phyloP scores from a whole-genome alignment of 1,140 invertebrate genomes.

The Theocolax elegans region DNA sequence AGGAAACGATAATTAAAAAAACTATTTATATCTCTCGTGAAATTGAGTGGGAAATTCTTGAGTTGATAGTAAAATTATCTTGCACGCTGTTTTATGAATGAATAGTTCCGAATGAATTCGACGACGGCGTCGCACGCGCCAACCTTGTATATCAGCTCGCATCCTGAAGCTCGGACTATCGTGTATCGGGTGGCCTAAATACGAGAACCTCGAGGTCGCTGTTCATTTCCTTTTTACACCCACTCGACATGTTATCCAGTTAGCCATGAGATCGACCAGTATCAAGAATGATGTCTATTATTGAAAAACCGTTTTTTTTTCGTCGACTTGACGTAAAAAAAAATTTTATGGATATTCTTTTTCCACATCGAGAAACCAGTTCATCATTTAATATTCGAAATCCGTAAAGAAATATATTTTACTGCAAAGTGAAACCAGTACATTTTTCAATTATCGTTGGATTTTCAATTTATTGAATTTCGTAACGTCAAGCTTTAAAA shows the following conservation, averaged over 20 bases:
- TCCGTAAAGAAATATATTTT: too few relatives aligned
- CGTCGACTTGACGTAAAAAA: not conserved
- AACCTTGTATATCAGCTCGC: slow-evolving; percentile 56
- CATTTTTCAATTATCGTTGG: too few relatives aligned
- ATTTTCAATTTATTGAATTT: too few relatives aligned
- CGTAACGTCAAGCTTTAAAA: too few relatives aligned
- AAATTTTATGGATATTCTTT: not conserved
- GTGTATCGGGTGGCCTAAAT: slow-evolving; percentile 65
- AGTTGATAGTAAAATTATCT: slow-evolving; percentile 24
- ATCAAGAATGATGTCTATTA: slow-evolving; percentile 9
- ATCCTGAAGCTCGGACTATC: slow-evolving; percentile 60
- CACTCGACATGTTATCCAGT: slow-evolving; percentile 43
- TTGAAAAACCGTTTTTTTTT: too few relatives aligned
- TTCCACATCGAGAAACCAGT: too few relatives aligned
- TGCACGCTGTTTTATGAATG: slow-evolving; percentile 44
- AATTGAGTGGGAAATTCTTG: slow-evolving; percentile 26
- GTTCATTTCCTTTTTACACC: slow-evolving; percentile 63
- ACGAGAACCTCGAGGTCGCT: slow-evolving; percentile 60
- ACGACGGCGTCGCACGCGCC: slow-evolving; percentile 42
- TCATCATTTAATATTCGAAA: too few relatives aligned
- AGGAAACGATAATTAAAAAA: slow-evolving; percentile 25
- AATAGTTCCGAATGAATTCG: slow-evolving; percentile 49
- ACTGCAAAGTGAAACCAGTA: too few relatives aligned
- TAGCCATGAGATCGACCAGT: slow-evolving; percentile 24
- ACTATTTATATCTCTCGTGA: not conserved